These are phyloP conservation scores for Athrips mouffetella DNA, from an alignment of 2,888 invertebrate species.

Conservation along the genomic window DNA sequence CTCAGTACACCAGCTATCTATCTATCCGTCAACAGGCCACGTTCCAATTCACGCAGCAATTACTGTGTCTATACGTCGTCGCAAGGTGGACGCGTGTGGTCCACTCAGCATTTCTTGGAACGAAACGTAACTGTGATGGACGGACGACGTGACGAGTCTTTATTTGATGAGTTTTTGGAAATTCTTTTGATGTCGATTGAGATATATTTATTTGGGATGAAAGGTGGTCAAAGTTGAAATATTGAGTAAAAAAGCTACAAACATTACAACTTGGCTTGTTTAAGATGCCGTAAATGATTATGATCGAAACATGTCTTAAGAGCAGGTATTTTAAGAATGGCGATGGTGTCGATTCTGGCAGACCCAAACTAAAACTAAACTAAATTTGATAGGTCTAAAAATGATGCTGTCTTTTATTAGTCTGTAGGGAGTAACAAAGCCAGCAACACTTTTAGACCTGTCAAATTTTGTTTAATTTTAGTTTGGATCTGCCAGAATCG, in stretches of 20 bases:
- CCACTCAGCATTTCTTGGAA: conserved; percentile 25
- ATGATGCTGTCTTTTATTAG: too few relatives aligned
- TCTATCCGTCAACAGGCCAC: conserved; percentile 12
- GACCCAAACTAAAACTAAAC: too few relatives aligned
- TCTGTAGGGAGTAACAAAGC: too few relatives aligned
- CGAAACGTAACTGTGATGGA: conserved; percentile 15
- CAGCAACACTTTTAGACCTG: too few relatives aligned
- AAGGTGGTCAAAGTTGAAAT: neutral
- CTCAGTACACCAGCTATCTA: neutral
- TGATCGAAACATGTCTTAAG: too few relatives aligned
- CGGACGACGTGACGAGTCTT: neutral
- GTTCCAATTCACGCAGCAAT: conserved; percentile 30
- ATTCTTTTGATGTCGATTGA: neutral
- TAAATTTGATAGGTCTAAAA: too few relatives aligned
- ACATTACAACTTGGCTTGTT: too few relatives aligned
- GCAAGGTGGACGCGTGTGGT: conserved; percentile 29
- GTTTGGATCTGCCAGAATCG: neutral
- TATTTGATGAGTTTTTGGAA: conserved; percentile 3
- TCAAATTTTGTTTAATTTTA: too few relatives aligned
- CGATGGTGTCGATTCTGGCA: too few relatives aligned
- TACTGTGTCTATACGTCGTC: conserved; percentile 39
- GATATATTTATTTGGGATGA: neutral
- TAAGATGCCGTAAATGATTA: too few relatives aligned
- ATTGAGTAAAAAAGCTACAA: neutral
- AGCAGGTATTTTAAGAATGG: too few relatives aligned